These are phyloP conservation scores for Terrapene triunguis DNA, from an alignment of 2,113 vertebrate genomes.

Conservation along the genomic window DNA sequence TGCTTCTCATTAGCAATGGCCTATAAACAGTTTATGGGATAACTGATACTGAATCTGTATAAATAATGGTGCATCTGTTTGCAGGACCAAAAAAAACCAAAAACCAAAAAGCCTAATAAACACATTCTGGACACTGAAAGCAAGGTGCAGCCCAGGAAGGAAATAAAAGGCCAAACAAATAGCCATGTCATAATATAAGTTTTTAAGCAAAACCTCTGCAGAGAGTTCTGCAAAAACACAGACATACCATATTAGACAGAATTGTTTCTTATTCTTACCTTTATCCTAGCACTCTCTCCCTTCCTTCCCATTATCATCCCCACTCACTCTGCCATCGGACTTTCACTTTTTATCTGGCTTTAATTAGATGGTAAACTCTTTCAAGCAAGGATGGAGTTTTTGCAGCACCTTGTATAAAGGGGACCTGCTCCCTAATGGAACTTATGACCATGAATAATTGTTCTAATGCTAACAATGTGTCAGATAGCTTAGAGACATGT, in stretches of 20 bases:
- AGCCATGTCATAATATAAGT: neutral
- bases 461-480: neutral
- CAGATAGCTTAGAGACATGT: neutral
- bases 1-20: constrained; percentile 60
- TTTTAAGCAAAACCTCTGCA: neutral
- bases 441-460: neutral
- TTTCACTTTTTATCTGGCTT: neutral
- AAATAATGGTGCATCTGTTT: constrained; percentile 54
- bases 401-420: neutral
- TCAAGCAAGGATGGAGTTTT: neutral
- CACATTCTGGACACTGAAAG: neutral
- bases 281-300: neutral
- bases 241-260: neutral
- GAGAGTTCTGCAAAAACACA: neutral
- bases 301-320: neutral
- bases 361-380: neutral
- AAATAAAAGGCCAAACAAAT: neutral
- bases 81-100: neutral
- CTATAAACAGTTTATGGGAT: constrained; percentile 71
- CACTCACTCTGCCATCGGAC: neutral
- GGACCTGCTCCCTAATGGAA: fast-evolving
- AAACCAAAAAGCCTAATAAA: constrained; percentile 31
- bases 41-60: constrained; percentile 54
- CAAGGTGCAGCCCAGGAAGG: neutral
- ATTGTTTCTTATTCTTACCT: neutral